A percentile compares a stretch with the other conserved stretches of the same genome.
These are phyloP conservation scores for Carapus acus DNA, from an alignment of 2,797 vertebrate genomes.

Conservation along the genomic window DNA sequence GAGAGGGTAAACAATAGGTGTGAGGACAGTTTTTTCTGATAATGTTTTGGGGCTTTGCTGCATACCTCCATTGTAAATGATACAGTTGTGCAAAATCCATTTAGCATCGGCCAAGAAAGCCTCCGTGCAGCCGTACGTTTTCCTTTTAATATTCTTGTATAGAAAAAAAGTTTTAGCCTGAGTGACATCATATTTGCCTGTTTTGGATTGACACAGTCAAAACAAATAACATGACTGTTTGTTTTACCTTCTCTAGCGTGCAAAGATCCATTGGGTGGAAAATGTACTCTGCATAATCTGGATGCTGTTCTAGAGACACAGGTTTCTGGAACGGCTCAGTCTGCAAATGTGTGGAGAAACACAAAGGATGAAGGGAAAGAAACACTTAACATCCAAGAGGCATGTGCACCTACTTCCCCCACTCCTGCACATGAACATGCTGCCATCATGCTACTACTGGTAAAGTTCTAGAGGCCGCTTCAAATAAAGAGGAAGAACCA, in stretches of 20 bases:
- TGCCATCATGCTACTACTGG: conserved; percentile 41
- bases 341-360: conserved; percentile 60
- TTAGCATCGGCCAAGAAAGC: conserved; percentile 97
- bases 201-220: too few species aligned
- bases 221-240: too few species aligned
- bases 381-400: conserved; percentile 5
- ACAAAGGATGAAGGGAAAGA: conserved; percentile 19
- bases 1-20: too few species aligned
- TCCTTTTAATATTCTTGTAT: conserved; percentile 99
- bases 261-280: conserved; percentile 99
- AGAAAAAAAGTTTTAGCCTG: too few species aligned
- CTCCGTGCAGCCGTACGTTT: conserved; percentile 98
- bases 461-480: conserved; percentile 51
- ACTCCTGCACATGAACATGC: conserved; percentile 45
- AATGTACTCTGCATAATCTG: conserved; percentile 98
- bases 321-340: conserved; percentile 99
- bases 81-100: conserved; percentile 99
- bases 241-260: conserved; percentile 94
- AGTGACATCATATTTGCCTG: too few species aligned
- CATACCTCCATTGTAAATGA: conserved; percentile 98
- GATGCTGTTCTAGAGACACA: conserved; percentile 94
- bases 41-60: conserved; percentile 19
- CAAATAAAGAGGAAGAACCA: conserved; percentile 54
- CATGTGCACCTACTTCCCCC: conserved; percentile 22
- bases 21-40: too few species aligned